Evolutionary conservation across 2,113 vertebrate species (phyloP).

Genomic region (Manacus vitellinus): DNA sequence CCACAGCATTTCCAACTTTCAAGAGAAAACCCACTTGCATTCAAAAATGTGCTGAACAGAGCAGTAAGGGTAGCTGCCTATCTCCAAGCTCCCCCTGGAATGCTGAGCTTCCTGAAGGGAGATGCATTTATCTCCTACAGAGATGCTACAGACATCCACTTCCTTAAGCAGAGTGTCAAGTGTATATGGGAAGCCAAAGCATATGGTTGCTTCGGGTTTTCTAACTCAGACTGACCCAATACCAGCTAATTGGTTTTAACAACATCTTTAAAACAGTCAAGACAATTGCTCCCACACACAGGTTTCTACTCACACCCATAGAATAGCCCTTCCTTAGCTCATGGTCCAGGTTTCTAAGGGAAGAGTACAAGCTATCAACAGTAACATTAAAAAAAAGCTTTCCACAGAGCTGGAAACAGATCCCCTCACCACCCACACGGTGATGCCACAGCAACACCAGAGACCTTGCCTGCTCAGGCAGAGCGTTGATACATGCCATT

Average conservation of each 20-base stretch:
- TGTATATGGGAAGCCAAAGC: not conserved
- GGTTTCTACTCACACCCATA: not conserved
- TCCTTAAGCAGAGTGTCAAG: rapidly evolving
- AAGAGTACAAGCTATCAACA: not conserved
- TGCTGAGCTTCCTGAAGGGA: rapidly evolving
- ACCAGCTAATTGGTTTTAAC: not conserved
- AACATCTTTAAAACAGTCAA: not conserved
- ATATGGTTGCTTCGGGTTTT: not conserved
- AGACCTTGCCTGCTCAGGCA: not conserved
- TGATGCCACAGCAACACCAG: rapidly evolving
- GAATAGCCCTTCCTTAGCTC: not conserved
- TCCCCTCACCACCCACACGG: not conserved
- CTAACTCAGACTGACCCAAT: not conserved
- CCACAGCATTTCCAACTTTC: not conserved
- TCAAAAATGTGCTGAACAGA: not conserved
- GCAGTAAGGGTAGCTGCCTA: not conserved
- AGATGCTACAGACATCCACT: not conserved
- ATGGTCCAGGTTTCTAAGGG: not conserved
- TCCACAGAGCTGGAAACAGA: not conserved
- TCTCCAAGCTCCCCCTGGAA: not conserved
- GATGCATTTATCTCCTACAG: not conserved
- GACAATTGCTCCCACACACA: not conserved
- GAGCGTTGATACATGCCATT: not conserved
- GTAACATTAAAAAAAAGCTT: not conserved
- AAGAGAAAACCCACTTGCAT: not conserved